Base-by-base conservation (phyloP, 1,140 invertebrate species). In the Ctenoplectra terminalis region DNA sequence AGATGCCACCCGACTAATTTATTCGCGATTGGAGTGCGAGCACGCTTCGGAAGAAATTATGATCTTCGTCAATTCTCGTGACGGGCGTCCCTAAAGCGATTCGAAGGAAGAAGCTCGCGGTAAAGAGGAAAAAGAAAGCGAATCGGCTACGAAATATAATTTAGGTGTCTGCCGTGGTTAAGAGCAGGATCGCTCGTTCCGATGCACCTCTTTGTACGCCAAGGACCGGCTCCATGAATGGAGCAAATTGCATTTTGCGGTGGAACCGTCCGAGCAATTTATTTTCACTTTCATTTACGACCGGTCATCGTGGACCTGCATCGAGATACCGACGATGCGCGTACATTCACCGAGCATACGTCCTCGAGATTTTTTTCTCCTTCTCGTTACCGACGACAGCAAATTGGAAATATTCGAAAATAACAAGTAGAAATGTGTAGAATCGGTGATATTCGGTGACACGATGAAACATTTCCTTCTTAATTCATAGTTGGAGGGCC, bases 281-380 rank as follows among this genome's bases (percentile, higher is more conserved):
- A 86, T 86, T 84, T 86, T 86, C 84, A 75, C 81, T 76, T 76
- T 80, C 72, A 73, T 84, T 86, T 86, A 81, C 79, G 76, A 70
- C 54, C 71, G 63, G 56, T 29, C 69, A 60, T 64, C 76, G 66
- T 50, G 43, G 6, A 17, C 46, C 31, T 34, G 23, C 46, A 1
- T 40, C 52, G 50, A 61, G 70, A 52, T 29, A 34, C 74, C 26
- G 52, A 26, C 37, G 11, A 54, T 46, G 40, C 11, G 29, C 6
- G 17, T 26, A 46, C 34, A 69, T 15, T 56, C 4, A 13, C 11
- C 54, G 20, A 20, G 17, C 37, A 34, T 37, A 29, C 64, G 37
- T 79, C 63, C 40, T 72, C 52, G 26, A 46, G 61, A 63, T 40
- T 37, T 52, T 48, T 70, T 50, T 29, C 43, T n/a, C 46, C 52